These are phyloP conservation scores for Agrotis puta DNA, from an alignment of 2,888 invertebrate genomes.

Conservation along the genomic window DNA sequence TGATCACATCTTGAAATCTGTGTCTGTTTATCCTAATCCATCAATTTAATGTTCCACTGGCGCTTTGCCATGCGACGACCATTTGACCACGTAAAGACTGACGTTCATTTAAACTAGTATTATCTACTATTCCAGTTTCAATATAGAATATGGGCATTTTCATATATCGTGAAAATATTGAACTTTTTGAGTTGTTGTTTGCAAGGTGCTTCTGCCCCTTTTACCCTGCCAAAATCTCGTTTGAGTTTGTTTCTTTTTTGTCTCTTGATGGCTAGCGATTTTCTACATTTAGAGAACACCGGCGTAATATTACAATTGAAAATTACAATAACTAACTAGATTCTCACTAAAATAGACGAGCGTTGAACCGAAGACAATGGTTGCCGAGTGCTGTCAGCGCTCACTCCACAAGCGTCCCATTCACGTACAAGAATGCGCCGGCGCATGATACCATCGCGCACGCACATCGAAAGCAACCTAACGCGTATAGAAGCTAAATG, in stretches of 20 bases:
- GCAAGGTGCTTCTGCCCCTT: no score
- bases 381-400: slow-evolving; percentile 41
- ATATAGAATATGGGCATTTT: background rate
- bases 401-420: slow-evolving; percentile 40
- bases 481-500: slow-evolving; percentile 1
- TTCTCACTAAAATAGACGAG: slow-evolving; percentile 8
- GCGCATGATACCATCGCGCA: slow-evolving; percentile 48
- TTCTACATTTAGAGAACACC: no score
- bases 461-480: slow-evolving; percentile 31
- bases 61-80: slow-evolving; percentile 34
- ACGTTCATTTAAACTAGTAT: slow-evolving; percentile 4
- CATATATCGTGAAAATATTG: no score
- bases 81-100: slow-evolving; percentile 13
- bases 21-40: slow-evolving; percentile 53
- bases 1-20: slow-evolving; percentile 52
- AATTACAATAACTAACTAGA: no score
- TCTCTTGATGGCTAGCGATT: no score
- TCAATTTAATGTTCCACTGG: slow-evolving; percentile 54
- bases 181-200: background rate
- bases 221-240: background rate
- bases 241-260: no score
- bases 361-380: slow-evolving; percentile 49
- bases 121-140: background rate
- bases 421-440: slow-evolving; percentile 57
- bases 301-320: no score